Evolutionary conservation across 2,113 vertebrate genomes (phyloP).

Genomic region (Emydocephalus ijimae): DNA sequence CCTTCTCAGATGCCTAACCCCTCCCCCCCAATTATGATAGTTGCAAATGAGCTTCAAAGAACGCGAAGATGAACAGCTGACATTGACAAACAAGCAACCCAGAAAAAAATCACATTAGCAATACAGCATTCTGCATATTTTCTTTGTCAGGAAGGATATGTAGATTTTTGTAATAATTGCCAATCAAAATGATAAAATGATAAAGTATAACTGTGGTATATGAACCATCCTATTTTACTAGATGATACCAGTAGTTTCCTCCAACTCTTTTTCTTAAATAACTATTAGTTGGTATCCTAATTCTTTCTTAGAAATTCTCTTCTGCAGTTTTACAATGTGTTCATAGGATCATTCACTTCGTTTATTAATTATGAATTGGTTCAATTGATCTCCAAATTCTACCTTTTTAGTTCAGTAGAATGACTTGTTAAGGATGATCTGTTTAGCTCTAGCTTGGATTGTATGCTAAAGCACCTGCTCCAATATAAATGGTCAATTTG

Average conservation of each 20-base stretch:
- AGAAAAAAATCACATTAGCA: background rate
- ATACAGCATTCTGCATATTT: background rate
- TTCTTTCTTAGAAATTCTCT: background rate
- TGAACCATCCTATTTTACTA: background rate
- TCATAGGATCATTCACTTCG: background rate
- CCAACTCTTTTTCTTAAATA: background rate
- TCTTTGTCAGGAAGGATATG: background rate
- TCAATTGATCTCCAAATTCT: background rate
- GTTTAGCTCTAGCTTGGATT: background rate
- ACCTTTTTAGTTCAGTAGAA: background rate
- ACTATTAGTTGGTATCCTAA: background rate
- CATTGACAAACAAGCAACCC: conserved; percentile 5
- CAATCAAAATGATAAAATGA: background rate
- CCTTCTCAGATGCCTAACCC: no score
- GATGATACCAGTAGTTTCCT: background rate
- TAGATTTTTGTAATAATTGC: background rate
- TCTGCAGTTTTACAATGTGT: background rate
- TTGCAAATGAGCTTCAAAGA: no score
- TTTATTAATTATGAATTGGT: background rate
- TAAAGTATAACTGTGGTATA: background rate
- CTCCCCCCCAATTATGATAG: no score
- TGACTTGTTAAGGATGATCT: background rate
- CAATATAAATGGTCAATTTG: no score
- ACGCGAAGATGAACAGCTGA: no score
- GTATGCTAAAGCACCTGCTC: no score